Evolutionary conservation across 2,113 vertebrate species (phyloP).

Genomic region (Picathartes gymnocephalus): DNA sequence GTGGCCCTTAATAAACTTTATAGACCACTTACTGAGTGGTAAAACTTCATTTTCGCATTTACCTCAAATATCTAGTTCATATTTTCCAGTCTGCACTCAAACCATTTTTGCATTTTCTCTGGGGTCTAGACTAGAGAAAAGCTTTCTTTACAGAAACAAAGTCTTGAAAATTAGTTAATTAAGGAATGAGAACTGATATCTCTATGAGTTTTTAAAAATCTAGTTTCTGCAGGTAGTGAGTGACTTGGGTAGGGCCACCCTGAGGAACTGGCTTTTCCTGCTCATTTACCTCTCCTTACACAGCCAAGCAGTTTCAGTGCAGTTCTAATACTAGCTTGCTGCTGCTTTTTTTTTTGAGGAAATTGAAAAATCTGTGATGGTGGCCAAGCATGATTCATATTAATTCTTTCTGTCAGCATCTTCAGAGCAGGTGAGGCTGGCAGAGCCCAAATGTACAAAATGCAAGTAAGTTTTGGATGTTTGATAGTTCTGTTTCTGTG

Average conservation of each 20-base stretch:
- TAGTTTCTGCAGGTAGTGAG: neutral
- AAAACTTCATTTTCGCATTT: neutral
- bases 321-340: neutral
- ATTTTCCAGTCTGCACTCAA: neutral
- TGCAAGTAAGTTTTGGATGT: neutral
- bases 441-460: neutral
- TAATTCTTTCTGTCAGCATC: neutral
- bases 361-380: neutral
- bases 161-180: neutral
- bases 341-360: neutral
- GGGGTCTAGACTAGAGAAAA: neutral
- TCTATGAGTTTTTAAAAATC: neutral
- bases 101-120: neutral
- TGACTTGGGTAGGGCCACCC: neutral
- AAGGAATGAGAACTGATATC: neutral
- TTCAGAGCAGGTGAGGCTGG: neutral
- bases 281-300: neutral
- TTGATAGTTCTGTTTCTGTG: neutral
- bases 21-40: neutral
- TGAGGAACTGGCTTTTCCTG: neutral
- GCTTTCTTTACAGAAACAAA: neutral
- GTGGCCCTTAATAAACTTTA: neutral
- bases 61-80: neutral
- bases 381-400: neutral
- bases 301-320: neutral